phyloP scores from a whole-genome alignment of 1,140 invertebrate genomes.

The Mamestra configurata region DNA sequence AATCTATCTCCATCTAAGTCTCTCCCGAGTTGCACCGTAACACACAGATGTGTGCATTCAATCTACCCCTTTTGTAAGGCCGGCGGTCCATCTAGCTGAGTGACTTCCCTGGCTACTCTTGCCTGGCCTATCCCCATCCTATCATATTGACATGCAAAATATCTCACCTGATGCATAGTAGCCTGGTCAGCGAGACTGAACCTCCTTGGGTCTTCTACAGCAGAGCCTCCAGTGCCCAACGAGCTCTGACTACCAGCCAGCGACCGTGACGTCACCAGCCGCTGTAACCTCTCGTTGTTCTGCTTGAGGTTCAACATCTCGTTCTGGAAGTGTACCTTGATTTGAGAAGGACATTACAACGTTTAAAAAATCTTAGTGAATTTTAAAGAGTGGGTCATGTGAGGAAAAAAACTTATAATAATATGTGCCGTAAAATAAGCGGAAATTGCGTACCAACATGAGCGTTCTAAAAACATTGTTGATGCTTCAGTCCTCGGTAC shows the following conservation, averaged over 20 bases:
- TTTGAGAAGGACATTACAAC: constrained; percentile 41
- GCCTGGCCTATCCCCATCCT: no score
- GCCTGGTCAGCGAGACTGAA: constrained; percentile 85
- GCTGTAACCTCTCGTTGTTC: constrained; percentile 98
- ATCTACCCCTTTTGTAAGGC: no score
- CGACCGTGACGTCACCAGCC: constrained; percentile 94
- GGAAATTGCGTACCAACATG: background rate
- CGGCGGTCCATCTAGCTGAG: no score
- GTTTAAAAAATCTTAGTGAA: background rate
- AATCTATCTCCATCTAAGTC: no score
- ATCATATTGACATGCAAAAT: background rate
- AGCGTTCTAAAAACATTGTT: background rate
- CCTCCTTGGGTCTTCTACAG: constrained; percentile 81
- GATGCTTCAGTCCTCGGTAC: constrained; percentile 2
- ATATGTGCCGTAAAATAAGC: background rate
- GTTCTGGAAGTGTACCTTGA: constrained; percentile 89
- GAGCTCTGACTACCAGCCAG: constrained; percentile 94
- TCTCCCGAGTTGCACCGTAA: no score
- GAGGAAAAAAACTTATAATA: constrained; percentile 12
- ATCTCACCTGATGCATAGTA: constrained; percentile 82
- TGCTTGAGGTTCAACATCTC: constrained; percentile 99
- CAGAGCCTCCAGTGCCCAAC: constrained; percentile 87
- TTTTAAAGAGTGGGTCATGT: no score
- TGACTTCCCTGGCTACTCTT: no score
- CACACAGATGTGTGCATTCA: no score